Conservation (phyloP, 2,113 vertebrate genomes). For the Nettapus auritus region DNA sequence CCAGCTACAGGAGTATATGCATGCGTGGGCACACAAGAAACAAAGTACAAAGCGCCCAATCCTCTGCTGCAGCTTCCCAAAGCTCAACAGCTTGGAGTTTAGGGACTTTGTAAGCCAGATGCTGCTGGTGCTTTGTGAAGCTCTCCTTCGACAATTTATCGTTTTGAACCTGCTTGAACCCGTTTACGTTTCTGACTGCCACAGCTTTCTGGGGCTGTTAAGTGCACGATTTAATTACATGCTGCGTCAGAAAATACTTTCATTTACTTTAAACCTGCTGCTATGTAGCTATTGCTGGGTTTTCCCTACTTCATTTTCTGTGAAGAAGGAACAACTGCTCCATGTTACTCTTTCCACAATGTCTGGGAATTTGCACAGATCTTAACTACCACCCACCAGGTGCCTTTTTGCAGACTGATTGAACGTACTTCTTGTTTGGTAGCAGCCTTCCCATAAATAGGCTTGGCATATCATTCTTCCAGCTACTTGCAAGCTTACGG, state of each 20-base stretch:
- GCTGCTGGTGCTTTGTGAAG: background rate
- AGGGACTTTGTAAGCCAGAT: background rate
- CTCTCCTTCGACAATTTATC: background rate
- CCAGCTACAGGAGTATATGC: background rate
- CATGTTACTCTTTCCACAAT: background rate
- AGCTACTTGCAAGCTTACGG: background rate
- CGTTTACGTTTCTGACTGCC: background rate
- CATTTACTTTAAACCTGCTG: background rate
- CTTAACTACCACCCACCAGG: background rate
- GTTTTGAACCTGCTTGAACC: background rate
- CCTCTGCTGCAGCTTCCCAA: background rate
- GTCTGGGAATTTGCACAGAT: background rate
- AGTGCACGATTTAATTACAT: background rate
- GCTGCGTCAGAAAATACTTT: background rate
- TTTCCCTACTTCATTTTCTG: background rate
- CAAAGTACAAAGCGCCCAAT: background rate
- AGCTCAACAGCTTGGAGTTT: background rate
- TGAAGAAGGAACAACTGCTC: background rate
- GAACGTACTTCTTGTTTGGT: background rate
- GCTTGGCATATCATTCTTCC: background rate
- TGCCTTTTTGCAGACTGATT: background rate
- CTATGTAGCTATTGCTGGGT: background rate
- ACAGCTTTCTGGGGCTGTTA: background rate
- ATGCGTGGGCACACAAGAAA: background rate
- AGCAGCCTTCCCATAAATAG: background rate